A percentile compares a stretch with the other conserved stretches of the same genome.
These are phyloP conservation scores for Bruchidius siliquastri DNA, from an alignment of 2,888 invertebrate species.

Conservation along the genomic window DNA sequence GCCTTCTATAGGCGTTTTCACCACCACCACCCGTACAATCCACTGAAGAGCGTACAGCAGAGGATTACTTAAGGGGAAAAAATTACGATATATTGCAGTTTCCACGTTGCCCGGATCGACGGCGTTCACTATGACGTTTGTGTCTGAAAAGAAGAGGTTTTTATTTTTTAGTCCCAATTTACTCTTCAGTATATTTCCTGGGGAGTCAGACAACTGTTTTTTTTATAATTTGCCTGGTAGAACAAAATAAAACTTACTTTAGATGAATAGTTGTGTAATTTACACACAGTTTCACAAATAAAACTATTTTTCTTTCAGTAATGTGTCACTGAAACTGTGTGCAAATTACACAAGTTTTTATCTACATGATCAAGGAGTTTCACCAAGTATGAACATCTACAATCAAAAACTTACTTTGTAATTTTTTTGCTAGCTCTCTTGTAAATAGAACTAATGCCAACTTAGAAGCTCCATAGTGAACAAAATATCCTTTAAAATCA, in stretches of 20 bases:
- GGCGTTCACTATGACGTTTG: conserved; percentile 43
- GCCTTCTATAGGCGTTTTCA: conserved; percentile 46
- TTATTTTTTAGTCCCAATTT: too few relatives aligned
- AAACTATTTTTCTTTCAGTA: too few relatives aligned
- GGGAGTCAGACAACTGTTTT: too few relatives aligned
- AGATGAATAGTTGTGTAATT: too few relatives aligned
- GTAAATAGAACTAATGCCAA: conserved; percentile 43
- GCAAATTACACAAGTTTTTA: too few relatives aligned
- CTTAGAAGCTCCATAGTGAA: conserved; percentile 45
- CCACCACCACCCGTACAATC: conserved; percentile 40
- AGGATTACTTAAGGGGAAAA: conserved; percentile 39
- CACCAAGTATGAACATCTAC: too few relatives aligned
- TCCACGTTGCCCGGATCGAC: conserved; percentile 49
- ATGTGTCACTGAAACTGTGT: too few relatives aligned
- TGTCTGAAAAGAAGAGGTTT: conserved; percentile 32
- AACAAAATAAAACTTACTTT: too few relatives aligned
- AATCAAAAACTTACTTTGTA: conserved; percentile 41
- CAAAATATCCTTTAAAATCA: conserved; percentile 40
- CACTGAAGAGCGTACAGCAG: conserved; percentile 43
- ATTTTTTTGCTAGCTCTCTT: conserved; percentile 38
- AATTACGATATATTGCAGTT: conserved; percentile 44
- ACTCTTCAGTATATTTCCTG: too few relatives aligned
- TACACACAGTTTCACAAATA: too few relatives aligned
- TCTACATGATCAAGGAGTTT: too few relatives aligned
- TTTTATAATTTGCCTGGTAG: too few relatives aligned